Base-by-base conservation (phyloP, 2,113 vertebrate genomes). In the Bubalus kerabau region DNA sequence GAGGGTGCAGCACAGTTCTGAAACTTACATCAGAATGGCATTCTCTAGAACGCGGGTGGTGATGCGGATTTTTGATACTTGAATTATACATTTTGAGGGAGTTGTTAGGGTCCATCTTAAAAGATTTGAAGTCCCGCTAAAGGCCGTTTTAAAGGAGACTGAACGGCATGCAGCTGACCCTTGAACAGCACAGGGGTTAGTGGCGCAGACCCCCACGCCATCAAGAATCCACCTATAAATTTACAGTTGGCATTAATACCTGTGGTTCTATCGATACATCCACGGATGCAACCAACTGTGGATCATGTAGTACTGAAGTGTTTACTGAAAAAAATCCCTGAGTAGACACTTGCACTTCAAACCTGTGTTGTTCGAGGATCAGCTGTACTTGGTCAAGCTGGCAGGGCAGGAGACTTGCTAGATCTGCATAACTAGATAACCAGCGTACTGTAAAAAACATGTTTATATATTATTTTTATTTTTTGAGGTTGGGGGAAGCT, bases 61-160 rank as follows among this genome's bases (percentile, higher is more conserved):
- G 4, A 48, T 5, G 2, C 24, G 26, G 52, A 54, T 57, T 97
- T 82, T 46, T 62, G 28, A 83, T 48, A 56, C 56, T 85, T 74
- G 67, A 96, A 52, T 85, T 93, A 54, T 15, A 60, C 21, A 15
- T 67, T 17, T 60, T 56, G 30, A 94, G 8, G 36, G n/a, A 52
- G 43, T 26, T 52, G 50, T 92, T 57, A 83, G 28, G 26, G 48
- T 94, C 26, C 40, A 46, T 88, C 52, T 91, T 71, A 52, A 95
- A 87, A 94, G 15, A 13, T 81, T 28, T 89, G 74, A 60, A 62
- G 90, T 86, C 59, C 26, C 85, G 19, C 82, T 86, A 36, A 91
- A 67, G 12, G 19, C 76, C 86, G 62, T 19, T 50, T 78, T 60
- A 71, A 4, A 92, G 40, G n/a, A 96, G 56, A 87, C 59, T 95